A percentile compares a stretch with the other conserved stretches of the same genome.
phyloP scores from a whole-genome alignment of 2,113 vertebrate genomes.

The Mugil cephalus region DNA sequence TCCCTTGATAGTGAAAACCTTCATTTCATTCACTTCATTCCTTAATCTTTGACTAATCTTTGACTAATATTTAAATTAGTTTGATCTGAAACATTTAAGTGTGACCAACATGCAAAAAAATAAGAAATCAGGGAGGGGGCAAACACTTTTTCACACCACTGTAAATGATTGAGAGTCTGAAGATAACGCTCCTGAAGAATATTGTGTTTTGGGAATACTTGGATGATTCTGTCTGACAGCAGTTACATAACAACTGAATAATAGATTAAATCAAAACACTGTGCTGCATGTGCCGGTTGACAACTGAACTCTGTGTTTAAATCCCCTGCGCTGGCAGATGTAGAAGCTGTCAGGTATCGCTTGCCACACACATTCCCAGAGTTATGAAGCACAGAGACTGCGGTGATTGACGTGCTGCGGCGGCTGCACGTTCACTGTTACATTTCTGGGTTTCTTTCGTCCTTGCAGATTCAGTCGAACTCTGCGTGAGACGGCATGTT shows the following conservation, averaged over 20 bases:
- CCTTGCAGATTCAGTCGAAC: background rate
- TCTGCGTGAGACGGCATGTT: background rate
- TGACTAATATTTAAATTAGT: too few species aligned
- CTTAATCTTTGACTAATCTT: too few species aligned
- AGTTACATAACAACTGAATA: conserved; percentile 50
- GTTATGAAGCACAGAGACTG: conserved; percentile 22
- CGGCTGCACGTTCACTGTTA: conserved; percentile 30
- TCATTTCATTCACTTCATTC: too few species aligned
- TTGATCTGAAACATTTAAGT: too few species aligned
- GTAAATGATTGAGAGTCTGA: background rate
- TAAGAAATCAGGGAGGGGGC: too few species aligned
- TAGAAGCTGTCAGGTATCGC: conserved; percentile 25
- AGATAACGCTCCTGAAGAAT: conserved; percentile 16
- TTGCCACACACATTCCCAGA: conserved; percentile 2
- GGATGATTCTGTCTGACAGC: conserved; percentile 35
- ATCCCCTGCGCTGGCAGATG: conserved; percentile 26
- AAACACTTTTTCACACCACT: too few species aligned
- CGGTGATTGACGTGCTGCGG: background rate
- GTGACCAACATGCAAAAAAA: too few species aligned
- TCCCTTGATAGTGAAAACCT: too few species aligned
- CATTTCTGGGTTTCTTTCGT: background rate
- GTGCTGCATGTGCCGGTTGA: conserved; percentile 18
- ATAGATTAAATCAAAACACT: conserved; percentile 49
- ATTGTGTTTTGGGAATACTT: conserved; percentile 17
- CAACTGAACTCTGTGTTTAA: conserved; percentile 24